phyloP scores from a whole-genome alignment of 2,888 invertebrate genomes.

The Terebella lapidaria region DNA sequence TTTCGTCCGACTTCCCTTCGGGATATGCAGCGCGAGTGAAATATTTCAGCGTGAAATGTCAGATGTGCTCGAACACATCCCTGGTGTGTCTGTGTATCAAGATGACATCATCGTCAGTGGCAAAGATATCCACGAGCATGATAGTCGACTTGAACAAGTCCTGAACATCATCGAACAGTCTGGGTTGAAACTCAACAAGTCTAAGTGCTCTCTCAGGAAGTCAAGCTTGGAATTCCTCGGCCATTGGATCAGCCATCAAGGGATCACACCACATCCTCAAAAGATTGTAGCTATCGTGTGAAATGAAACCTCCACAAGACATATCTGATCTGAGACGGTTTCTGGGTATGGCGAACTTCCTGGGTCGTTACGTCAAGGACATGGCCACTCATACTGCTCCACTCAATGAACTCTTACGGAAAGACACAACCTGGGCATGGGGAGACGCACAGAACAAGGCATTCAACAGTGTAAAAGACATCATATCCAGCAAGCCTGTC shows the following conservation, averaged over 20 bases:
- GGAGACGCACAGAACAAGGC: not conserved
- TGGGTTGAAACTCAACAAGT: not conserved
- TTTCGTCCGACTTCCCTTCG: slow-evolving; percentile 5
- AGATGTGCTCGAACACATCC: not conserved
- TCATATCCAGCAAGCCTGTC: not conserved
- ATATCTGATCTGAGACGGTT: not conserved
- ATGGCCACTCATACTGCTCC: not conserved
- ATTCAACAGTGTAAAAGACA: slow-evolving; percentile 1
- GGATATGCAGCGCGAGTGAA: slow-evolving; percentile 3
- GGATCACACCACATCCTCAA: slow-evolving; percentile 10
- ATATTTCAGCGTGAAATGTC: slow-evolving; percentile 6
- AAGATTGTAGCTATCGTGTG: slow-evolving; percentile 17
- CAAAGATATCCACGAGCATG: too few species aligned
- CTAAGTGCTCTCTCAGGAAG: slow-evolving; percentile 1
- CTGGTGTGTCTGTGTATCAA: too few species aligned
- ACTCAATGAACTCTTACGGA: slow-evolving; percentile 10
- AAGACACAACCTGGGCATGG: slow-evolving; percentile 14
- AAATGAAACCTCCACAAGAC: slow-evolving; percentile 16
- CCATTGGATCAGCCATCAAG: slow-evolving; percentile 11
- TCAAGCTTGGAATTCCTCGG: slow-evolving; percentile 10
- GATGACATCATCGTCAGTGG: too few species aligned
- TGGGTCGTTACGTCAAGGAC: not conserved
- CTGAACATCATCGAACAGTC: not conserved
- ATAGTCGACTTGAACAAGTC: not conserved
- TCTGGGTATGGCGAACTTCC: not conserved